Evolutionary conservation across 1,140 invertebrate genomes (phyloP).

Genomic region (Drosophila lowei): DNA sequence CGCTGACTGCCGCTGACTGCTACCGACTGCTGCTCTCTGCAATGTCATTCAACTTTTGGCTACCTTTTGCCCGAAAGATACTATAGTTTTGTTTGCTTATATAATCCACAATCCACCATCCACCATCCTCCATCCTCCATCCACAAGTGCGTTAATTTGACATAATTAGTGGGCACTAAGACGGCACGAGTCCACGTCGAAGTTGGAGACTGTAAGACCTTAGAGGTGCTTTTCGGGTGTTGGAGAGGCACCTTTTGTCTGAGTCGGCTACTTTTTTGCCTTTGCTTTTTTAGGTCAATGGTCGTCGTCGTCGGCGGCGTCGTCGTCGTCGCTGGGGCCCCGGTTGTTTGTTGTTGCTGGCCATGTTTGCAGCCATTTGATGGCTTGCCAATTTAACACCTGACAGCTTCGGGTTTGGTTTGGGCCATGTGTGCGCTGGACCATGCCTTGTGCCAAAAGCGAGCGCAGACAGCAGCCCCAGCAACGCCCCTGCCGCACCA

Average conservation of each 20-base stretch:
- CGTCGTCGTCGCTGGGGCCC: slow-evolving; percentile 43
- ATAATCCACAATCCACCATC: slow-evolving; percentile 47
- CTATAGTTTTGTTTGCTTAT: slow-evolving; percentile 43
- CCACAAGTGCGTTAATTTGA: slow-evolving; percentile 70
- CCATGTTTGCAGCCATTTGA: slow-evolving; percentile 58
- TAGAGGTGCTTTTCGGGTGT: slow-evolving; percentile 24
- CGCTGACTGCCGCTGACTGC: too few relatives aligned
- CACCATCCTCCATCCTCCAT: slow-evolving; percentile 39
- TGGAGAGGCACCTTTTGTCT: slow-evolving; percentile 56
- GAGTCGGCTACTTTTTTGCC: slow-evolving; percentile 18
- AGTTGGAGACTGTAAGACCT: slow-evolving; percentile 4
- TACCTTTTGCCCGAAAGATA: slow-evolving; percentile 16
- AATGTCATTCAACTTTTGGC: slow-evolving; percentile 65
- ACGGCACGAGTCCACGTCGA: slow-evolving; percentile 44
- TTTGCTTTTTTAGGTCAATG: slow-evolving; percentile 64
- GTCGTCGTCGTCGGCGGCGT: slow-evolving; percentile 52
- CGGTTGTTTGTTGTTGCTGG: slow-evolving; percentile 51
- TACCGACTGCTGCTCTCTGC: not conserved
- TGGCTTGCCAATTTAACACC: slow-evolving; percentile 75
- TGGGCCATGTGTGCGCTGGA: slow-evolving; percentile 56
- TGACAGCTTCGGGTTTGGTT: slow-evolving; percentile 49
- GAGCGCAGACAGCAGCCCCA: slow-evolving; percentile 58
- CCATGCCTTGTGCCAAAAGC: slow-evolving; percentile 50
- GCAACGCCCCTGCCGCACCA: slow-evolving; percentile 20
- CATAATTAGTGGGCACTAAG: slow-evolving; percentile 65